Conservation (phyloP, 2,888 invertebrate species). For the Carpatolechia fugitivella region DNA sequence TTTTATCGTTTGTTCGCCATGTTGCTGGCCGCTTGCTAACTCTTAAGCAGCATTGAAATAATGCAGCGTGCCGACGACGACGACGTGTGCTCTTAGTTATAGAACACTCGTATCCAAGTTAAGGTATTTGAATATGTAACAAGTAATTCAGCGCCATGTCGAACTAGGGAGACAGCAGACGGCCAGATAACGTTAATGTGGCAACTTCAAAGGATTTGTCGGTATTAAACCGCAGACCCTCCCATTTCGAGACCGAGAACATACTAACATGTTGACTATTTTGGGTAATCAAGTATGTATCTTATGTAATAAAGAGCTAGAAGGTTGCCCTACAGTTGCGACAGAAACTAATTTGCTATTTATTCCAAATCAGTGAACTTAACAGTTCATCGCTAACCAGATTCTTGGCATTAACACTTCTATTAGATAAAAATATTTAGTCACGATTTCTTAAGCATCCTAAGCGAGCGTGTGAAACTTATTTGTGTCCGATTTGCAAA, state of each 20-base stretch:
- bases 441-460: conserved; percentile 50
- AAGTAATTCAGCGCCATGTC: conserved; percentile 16
- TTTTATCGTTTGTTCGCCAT: conserved; percentile 22
- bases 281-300: background rate
- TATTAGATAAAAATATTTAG: conserved; percentile 35
- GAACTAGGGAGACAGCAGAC: conserved; percentile 8
- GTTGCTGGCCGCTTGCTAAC: background rate
- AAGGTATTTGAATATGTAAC: conserved; percentile 34
- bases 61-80: background rate
- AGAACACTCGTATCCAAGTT: conserved; percentile 3
- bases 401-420: conserved; percentile 33
- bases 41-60: background rate
- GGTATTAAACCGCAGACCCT: conserved; percentile 25
- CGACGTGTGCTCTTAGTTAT: background rate
- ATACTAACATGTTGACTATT: background rate
- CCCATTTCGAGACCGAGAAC: conserved; percentile 9
- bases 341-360: background rate
- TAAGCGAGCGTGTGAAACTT: conserved; percentile 39
- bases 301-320: background rate
- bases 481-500: conserved; percentile 34
- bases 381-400: conserved; percentile 11
- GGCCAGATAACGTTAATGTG: conserved; percentile 22
- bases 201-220: conserved; percentile 26
- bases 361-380: background rate
- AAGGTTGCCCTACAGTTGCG: background rate